These are phyloP conservation scores for Platynereis dumerilii DNA, from an alignment of 2,888 invertebrate genomes.

Conservation along the genomic window DNA sequence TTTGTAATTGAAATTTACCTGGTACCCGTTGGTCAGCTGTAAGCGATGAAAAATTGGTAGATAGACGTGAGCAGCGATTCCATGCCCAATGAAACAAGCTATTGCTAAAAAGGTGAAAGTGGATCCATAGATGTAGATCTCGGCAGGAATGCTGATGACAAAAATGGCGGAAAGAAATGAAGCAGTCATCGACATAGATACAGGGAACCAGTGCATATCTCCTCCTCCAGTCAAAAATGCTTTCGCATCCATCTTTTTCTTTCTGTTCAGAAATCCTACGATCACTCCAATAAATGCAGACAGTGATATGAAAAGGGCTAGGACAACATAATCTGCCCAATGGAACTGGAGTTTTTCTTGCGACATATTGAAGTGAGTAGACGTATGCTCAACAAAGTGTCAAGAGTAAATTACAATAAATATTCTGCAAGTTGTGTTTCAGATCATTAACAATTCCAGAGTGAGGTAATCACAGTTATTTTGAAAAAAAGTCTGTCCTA, in stretches of 20 bases:
- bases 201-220: constrained; percentile 45
- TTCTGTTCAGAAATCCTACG: constrained; percentile 38
- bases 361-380: no score
- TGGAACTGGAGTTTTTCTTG: constrained; percentile 37
- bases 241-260: constrained; percentile 40
- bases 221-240: constrained; percentile 50
- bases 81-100: constrained; percentile 80
- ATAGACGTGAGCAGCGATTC: constrained; percentile 50
- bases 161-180: constrained; percentile 51
- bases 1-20: no score
- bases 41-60: constrained; percentile 53
- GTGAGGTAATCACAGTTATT: no score
- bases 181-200: constrained; percentile 47
- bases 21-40: constrained; percentile 52
- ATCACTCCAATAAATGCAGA: constrained; percentile 46
- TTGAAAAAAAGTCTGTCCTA: no score
- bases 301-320: constrained; percentile 42
- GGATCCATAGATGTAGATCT: constrained; percentile 73
- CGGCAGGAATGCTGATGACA: constrained; percentile 50
- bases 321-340: constrained; percentile 50
- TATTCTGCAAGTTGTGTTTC: no score
- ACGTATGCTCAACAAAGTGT: no score
- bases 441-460: no score
- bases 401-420: no score
- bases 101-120: constrained; percentile 71